Evolutionary conservation across 2,888 invertebrate species (phyloP).

Genomic region (Melinaea menophilus): DNA sequence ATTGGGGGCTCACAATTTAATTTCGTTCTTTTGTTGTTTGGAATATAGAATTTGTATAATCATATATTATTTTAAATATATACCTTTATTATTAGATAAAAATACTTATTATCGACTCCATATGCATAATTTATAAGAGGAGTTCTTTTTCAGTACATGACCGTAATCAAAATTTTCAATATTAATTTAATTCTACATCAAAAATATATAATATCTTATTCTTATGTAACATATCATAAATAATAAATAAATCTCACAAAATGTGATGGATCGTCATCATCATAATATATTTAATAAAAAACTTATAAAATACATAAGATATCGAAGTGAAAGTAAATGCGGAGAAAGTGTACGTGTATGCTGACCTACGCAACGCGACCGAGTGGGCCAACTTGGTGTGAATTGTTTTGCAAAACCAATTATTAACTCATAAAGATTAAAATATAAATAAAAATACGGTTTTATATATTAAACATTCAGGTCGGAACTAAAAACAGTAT

Average conservation of each 20-base stretch:
- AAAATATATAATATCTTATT: too few species aligned
- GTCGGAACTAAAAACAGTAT: too few species aligned
- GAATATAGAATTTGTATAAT: too few species aligned
- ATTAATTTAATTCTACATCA: too few species aligned
- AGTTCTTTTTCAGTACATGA: too few species aligned
- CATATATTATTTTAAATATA: too few species aligned
- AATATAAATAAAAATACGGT: too few species aligned
- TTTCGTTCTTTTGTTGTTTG: conserved; percentile 28
- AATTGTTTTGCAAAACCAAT: not conserved
- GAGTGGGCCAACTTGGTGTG: conserved; percentile 52
- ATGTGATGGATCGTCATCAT: conserved; percentile 18
- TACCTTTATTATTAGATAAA: too few species aligned
- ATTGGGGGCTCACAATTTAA: conserved; percentile 26
- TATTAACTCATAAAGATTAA: not conserved
- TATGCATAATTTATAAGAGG: too few species aligned
- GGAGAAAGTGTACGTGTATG: conserved; percentile 56
- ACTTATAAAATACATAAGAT: conserved; percentile 18
- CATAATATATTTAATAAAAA: conserved; percentile 8
- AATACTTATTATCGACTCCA: too few species aligned
- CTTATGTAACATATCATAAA: not conserved
- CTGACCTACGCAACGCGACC: conserved; percentile 70
- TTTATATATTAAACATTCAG: too few species aligned
- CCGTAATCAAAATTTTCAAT: too few species aligned
- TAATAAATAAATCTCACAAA: conserved; percentile 18
- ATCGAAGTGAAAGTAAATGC: conserved; percentile 54